These are phyloP conservation scores for Diprion similis DNA, from an alignment of 1,140 invertebrate species.

Conservation along the genomic window DNA sequence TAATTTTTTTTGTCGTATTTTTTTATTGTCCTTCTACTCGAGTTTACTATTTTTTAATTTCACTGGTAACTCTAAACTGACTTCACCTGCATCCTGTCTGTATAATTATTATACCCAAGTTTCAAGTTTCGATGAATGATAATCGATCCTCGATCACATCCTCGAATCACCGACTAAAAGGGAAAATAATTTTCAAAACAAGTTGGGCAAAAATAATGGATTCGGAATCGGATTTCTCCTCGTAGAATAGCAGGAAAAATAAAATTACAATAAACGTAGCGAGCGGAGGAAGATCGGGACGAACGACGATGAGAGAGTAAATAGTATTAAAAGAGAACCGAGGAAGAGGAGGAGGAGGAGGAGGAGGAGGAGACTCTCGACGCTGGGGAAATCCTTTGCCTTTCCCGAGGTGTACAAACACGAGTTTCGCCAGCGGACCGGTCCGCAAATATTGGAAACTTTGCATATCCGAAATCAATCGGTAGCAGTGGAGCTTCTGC, in stretches of 20 bases:
- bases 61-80: no score
- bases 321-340: not conserved
- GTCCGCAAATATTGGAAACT: slow-evolving; percentile 7
- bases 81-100: no score
- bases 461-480: slow-evolving; percentile 7
- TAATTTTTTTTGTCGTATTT: no score
- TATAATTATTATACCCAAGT: no score
- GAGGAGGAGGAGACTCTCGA: not conserved
- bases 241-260: not conserved
- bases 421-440: not conserved
- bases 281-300: no score
- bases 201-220: not conserved
- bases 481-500: not conserved
- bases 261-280: not conserved
- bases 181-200: not conserved
- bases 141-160: no score
- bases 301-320: not conserved
- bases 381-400: no score
- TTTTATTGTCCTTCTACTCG: no score
- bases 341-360: not conserved
- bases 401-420: not conserved
- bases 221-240: not conserved
- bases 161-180: no score
- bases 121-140: no score
- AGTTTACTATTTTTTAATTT: no score